Percentiles rank a stretch among this genome's conserved stretches.
These are phyloP conservation scores for Bombus confusus DNA, from an alignment of 1,140 invertebrate species.

Conservation along the genomic window DNA sequence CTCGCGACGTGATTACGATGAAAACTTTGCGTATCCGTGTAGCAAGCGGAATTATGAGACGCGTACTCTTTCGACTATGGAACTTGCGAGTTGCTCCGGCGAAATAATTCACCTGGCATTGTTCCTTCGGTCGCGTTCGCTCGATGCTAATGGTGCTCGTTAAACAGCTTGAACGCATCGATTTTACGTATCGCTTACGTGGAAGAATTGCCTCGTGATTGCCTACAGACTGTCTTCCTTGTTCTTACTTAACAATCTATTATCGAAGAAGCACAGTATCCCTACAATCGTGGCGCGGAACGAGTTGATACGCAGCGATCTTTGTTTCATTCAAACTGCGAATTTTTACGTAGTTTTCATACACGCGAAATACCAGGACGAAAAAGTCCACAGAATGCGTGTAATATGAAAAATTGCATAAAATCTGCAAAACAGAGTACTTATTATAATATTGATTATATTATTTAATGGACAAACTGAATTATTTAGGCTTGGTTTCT, in stretches of 20 bases:
- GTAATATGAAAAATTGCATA: too few relatives aligned
- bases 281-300: not conserved
- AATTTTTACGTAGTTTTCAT: too few relatives aligned
- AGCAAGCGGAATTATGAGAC: conserved; percentile 23
- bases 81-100: not conserved
- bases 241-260: not conserved
- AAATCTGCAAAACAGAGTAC: too few relatives aligned
- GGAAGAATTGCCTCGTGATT: conserved; percentile 2
- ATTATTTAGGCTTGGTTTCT: too few relatives aligned
- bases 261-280: not conserved
- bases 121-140: not conserved
- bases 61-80: conserved; percentile 6
- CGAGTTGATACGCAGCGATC: not conserved
- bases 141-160: conserved; percentile 24
- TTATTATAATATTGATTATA: too few relatives aligned
- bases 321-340: too few relatives aligned
- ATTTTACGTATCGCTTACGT: conserved; percentile 25
- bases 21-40: conserved; percentile 37
- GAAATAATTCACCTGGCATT: conserved; percentile 21
- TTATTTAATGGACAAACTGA: too few relatives aligned
- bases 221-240: not conserved
- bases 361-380: too few relatives aligned
- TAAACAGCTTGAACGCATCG: conserved; percentile 8
- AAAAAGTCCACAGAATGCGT: too few relatives aligned
- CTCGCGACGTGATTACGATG: conserved; percentile 21